phyloP scores from a whole-genome alignment of 2,888 invertebrate species.

The Habroteleia sp. region DNA sequence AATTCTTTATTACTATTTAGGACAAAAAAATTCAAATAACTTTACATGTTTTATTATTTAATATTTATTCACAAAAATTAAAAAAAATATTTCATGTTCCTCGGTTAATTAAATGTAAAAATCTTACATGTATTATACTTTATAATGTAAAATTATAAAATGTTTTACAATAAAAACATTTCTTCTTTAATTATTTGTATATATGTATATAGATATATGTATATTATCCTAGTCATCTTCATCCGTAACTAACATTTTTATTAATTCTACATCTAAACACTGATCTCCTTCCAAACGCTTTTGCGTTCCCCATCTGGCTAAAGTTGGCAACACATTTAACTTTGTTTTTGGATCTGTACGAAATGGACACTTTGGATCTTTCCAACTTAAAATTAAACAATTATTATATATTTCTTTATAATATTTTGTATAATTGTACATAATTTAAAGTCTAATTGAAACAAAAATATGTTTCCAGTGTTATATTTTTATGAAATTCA shows the following conservation, averaged over 20 bases:
- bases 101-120: conserved; percentile 1
- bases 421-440: no score
- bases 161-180: no score
- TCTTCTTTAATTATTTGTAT: no score
- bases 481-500: conserved; percentile 9
- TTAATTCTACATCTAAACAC: conserved; percentile 87
- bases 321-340: conserved; percentile 91
- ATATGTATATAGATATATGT: neutral
- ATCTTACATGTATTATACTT: neutral
- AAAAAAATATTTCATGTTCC: no score
- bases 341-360: conserved; percentile 87
- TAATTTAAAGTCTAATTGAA: neutral
- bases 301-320: conserved; percentile 89
- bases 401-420: neutral
- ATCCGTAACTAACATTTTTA: conserved; percentile 90
- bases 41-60: no score
- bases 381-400: conserved; percentile 87
- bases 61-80: no score
- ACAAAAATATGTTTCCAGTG: neutral
- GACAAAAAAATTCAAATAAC: no score
- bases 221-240: conserved; percentile 85
- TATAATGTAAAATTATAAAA: no score
- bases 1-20: no score
- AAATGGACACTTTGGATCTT: conserved; percentile 90
- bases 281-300: conserved; percentile 90